phyloP scores from a whole-genome alignment of 2,797 vertebrate genomes.

The Melanotaenia boesemani region DNA sequence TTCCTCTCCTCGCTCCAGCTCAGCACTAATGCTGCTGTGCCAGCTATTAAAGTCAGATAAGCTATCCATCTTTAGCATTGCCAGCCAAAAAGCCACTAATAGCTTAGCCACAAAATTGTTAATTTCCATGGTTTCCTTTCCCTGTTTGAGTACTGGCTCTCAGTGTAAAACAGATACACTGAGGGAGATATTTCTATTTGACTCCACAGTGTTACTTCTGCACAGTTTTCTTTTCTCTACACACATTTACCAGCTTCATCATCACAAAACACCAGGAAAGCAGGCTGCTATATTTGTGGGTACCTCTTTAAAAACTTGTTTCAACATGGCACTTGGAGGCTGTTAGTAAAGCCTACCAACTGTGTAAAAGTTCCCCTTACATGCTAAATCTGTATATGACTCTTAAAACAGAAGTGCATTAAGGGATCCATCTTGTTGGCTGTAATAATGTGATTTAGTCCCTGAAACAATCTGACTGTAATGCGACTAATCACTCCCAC shows the following conservation, averaged over 20 bases:
- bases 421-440: slow-evolving; percentile 25
- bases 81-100: slow-evolving; percentile 82
- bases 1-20: slow-evolving; percentile 79
- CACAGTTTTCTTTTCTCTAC: slow-evolving; percentile 30
- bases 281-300: slow-evolving; percentile 39
- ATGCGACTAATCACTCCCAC: slow-evolving; percentile 64
- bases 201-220: slow-evolving; percentile 33
- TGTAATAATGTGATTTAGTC: slow-evolving; percentile 62
- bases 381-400: slow-evolving; percentile 32
- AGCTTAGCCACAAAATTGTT: slow-evolving; percentile 80
- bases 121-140: slow-evolving; percentile 76
- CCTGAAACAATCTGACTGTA: slow-evolving; percentile 61
- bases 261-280: slow-evolving; percentile 55
- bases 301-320: slow-evolving; percentile 40
- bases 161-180: slow-evolving; percentile 42
- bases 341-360: slow-evolving; percentile 26
- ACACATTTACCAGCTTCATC: slow-evolving; percentile 36
- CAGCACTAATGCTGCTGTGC: slow-evolving; percentile 84
- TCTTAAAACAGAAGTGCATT: slow-evolving; percentile 35
- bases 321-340: slow-evolving; percentile 42
- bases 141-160: slow-evolving; percentile 57
- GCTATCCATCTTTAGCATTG: slow-evolving; percentile 82
- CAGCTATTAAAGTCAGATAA: slow-evolving; percentile 86
- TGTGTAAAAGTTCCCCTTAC: slow-evolving; percentile 11
- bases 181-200: slow-evolving; percentile 41